A percentile compares a stretch with the other conserved stretches of the same genome.
Evolutionary conservation across 1,140 invertebrate species (phyloP).

Genomic region (Ganaspis sp.): DNA sequence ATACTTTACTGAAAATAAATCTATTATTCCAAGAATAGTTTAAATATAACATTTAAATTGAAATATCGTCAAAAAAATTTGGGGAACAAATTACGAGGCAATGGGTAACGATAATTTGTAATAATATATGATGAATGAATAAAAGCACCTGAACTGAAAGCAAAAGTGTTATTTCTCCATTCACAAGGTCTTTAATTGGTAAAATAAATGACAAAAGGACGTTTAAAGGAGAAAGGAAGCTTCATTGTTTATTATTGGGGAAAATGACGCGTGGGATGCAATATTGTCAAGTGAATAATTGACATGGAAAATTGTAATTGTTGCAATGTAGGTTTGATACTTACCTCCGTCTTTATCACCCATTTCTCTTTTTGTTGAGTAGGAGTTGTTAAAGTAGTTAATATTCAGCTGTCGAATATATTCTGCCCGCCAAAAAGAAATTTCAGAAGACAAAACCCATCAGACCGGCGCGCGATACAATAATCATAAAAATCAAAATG

Average conservation of each 20-base stretch:
- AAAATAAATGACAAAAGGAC: constrained; percentile 2
- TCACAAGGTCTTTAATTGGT: background rate
- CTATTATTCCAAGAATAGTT: no score
- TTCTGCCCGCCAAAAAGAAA: constrained; percentile 64
- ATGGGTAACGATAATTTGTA: background rate
- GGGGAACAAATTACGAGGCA: background rate
- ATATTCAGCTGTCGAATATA: constrained; percentile 38
- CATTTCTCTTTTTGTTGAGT: constrained; percentile 46
- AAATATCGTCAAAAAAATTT: background rate
- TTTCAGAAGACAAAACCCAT: constrained; percentile 16
- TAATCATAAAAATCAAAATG: no score
- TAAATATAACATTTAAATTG: background rate
- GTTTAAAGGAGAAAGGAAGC: constrained; percentile 18
- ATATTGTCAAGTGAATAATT: background rate
- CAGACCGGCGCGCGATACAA: constrained; percentile 34
- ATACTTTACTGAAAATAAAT: no score
- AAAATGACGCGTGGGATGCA: background rate
- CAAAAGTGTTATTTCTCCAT: constrained; percentile 4
- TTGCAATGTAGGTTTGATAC: background rate
- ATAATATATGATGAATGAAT: background rate
- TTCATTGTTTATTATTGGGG: constrained; percentile 9
- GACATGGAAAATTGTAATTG: background rate
- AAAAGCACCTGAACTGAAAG: background rate
- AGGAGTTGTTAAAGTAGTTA: constrained; percentile 32
- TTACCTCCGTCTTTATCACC: constrained; percentile 46